Evolutionary conservation across 2,113 vertebrate species (phyloP).

Genomic region (Gobius niger): DNA sequence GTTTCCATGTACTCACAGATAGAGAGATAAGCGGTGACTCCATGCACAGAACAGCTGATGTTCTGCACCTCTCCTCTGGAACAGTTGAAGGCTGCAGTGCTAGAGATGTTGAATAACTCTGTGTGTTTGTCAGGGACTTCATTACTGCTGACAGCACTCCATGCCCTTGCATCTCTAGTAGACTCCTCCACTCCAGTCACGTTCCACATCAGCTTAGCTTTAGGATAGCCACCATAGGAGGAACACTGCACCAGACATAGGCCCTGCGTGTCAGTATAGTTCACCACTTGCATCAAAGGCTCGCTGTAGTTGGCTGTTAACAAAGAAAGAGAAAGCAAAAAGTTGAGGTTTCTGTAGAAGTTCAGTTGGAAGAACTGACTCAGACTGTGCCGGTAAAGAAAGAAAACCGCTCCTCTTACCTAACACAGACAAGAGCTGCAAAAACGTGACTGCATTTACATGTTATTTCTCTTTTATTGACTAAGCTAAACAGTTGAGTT

Average conservation of each 20-base stretch:
- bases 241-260: constrained; percentile 18
- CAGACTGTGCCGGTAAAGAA: too few relatives aligned
- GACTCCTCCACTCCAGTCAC: accelerated
- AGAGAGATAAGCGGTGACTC: neutral
- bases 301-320: constrained; percentile 46
- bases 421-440: too few relatives aligned
- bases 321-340: neutral
- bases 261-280: neutral
- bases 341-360: too few relatives aligned
- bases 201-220: neutral
- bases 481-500: too few relatives aligned
- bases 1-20: constrained; percentile 55
- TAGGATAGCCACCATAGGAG: constrained; percentile 45
- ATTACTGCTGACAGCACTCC: neutral
- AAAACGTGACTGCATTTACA: too few relatives aligned
- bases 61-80: neutral
- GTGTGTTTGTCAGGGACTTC: neutral
- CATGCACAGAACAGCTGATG: constrained; percentile 45
- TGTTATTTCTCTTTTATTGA: too few relatives aligned
- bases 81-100: constrained; percentile 36
- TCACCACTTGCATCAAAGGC: constrained; percentile 7
- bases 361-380: too few relatives aligned
- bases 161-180: neutral
- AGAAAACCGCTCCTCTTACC: too few relatives aligned
- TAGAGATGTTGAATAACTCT: constrained; percentile 16